These are phyloP conservation scores for Drosophila ficusphila DNA, from an alignment of 1,140 invertebrate species.

Conservation along the genomic window DNA sequence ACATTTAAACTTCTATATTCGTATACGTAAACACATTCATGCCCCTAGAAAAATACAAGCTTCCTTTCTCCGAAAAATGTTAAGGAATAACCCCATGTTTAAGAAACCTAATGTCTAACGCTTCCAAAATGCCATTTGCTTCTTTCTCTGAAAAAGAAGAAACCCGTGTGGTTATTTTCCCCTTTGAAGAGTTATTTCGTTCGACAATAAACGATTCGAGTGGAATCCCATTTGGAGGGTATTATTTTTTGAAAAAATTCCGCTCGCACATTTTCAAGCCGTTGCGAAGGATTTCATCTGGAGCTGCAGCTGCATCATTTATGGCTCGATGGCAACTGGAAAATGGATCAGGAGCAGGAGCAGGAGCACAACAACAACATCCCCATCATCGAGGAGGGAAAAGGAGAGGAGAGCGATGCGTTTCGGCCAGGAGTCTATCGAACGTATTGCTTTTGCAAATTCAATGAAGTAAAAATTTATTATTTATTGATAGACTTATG, in stretches of 20 bases:
- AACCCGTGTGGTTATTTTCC: no score
- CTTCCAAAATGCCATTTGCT: no score
- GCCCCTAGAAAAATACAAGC: no score
- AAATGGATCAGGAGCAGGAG: conserved; percentile 38
- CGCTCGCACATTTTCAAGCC: conserved; percentile 9
- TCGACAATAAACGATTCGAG: conserved; percentile 23
- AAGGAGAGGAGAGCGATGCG: conserved; percentile 1
- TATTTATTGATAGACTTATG: conserved; percentile 79
- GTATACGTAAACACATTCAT: no score
- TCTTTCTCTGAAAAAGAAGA: no score
- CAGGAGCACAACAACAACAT: not conserved
- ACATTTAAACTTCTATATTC: no score
- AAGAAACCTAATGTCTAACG: no score
- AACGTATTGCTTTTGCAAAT: conserved; percentile 68
- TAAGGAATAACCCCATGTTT: no score
- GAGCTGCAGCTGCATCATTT: conserved; percentile 46
- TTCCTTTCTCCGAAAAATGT: no score
- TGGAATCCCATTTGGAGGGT: conserved; percentile 16
- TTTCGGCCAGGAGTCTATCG: conserved; percentile 43
- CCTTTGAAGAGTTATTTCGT: not conserved
- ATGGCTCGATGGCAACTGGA: conserved; percentile 38
- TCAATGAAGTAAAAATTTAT: conserved; percentile 73
- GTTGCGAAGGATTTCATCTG: conserved; percentile 27
- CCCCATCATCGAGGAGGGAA: not conserved
- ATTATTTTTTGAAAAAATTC: conserved; percentile 33